These are phyloP conservation scores for Athetis lepigone DNA, from an alignment of 2,888 invertebrate species.

Conservation along the genomic window DNA sequence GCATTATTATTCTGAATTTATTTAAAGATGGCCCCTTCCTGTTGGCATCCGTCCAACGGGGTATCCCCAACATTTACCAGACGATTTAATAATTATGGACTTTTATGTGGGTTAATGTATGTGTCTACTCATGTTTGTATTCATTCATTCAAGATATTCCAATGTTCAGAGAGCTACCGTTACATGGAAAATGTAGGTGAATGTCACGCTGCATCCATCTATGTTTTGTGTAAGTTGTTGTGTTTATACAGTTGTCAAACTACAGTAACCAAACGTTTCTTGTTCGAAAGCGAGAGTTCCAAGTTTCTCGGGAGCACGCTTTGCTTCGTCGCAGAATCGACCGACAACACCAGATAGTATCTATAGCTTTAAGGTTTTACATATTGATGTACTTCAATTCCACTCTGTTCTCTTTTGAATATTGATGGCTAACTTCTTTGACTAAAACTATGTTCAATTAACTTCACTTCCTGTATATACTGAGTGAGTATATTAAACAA, in stretches of 20 bases:
- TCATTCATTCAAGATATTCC: slow-evolving; percentile 70
- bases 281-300: slow-evolving; percentile 86
- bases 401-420: slow-evolving; percentile 16
- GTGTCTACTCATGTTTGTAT: slow-evolving; percentile 73
- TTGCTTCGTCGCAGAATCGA: slow-evolving; percentile 73
- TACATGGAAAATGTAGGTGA: slow-evolving; percentile 72
- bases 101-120: slow-evolving; percentile 80
- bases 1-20: slow-evolving; percentile 85
- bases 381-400: slow-evolving; percentile 33
- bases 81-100: slow-evolving; percentile 87
- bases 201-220: slow-evolving; percentile 76
- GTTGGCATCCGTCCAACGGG: slow-evolving; percentile 87
- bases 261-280: slow-evolving; percentile 81
- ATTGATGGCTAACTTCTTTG: slow-evolving; percentile 22
- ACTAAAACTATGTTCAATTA: slow-evolving; percentile 34
- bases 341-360: slow-evolving; percentile 72
- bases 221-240: slow-evolving; percentile 74
- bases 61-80: slow-evolving; percentile 87
- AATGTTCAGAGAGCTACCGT: slow-evolving; percentile 63
- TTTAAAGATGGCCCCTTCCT: slow-evolving; percentile 86
- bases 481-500: slow-evolving; percentile 31
- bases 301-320: slow-evolving; percentile 81
- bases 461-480: slow-evolving; percentile 36
- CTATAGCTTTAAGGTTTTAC: slow-evolving; percentile 60
- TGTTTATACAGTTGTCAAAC: slow-evolving; percentile 76